A percentile compares a stretch with the other conserved stretches of the same genome.
phyloP scores from a whole-genome alignment of 23 tunicate genomes.

The Phallusia fumigata region DNA sequence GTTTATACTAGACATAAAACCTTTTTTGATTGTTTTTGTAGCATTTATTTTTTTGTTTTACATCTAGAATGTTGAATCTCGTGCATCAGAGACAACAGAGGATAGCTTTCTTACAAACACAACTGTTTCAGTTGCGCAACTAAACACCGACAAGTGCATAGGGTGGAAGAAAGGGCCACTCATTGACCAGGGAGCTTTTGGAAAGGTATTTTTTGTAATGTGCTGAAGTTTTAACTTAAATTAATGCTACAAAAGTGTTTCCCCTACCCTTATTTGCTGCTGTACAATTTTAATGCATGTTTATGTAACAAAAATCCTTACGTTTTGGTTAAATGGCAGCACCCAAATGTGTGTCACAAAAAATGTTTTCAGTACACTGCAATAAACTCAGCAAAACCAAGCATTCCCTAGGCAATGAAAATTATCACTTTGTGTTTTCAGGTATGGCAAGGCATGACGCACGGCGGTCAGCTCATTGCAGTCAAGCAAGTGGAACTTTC shows the following conservation, averaged over 20 bases:
- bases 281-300: too few species aligned
- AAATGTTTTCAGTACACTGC: too few species aligned
- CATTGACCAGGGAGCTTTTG: conserved; percentile 86
- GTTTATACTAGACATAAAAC: too few species aligned
- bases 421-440: neutral
- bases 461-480: conserved; percentile 82
- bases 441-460: conserved; percentile 95
- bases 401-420: too few species aligned
- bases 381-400: too few species aligned
- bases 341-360: too few species aligned
- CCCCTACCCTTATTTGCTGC: too few species aligned
- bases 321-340: too few species aligned
- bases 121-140: conserved; percentile 50
- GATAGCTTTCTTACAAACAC: conserved; percentile 36
- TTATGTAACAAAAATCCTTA: too few species aligned
- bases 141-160: conserved; percentile 66
- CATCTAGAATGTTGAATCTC: conserved; percentile 29
- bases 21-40: too few species aligned
- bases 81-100: conserved; percentile 39
- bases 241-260: too few species aligned
- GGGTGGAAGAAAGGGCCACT: conserved; percentile 76
- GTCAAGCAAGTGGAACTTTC: conserved; percentile 88
- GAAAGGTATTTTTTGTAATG: conserved; percentile 43
- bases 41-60: neutral
- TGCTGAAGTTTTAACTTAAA: too few species aligned